A percentile compares a stretch with the other conserved stretches of the same genome.
These are phyloP conservation scores for Periphyllus acericola DNA, from an alignment of 2,888 invertebrate genomes.

Conservation along the genomic window DNA sequence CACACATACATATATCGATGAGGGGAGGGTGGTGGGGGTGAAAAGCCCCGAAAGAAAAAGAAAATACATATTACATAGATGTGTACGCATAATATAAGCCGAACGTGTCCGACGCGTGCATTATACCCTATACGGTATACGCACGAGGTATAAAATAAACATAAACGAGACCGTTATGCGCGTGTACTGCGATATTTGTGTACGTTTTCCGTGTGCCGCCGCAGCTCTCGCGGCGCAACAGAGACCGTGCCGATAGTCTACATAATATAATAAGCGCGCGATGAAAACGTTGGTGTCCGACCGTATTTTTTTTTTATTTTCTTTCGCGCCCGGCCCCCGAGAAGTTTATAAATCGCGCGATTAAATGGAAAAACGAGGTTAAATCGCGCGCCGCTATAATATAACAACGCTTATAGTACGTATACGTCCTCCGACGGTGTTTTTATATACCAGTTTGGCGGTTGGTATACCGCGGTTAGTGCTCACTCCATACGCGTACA, in stretches of 20 bases:
- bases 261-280: too few species aligned
- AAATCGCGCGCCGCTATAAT: background rate
- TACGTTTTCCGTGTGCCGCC: too few species aligned
- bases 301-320: background rate
- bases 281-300: background rate
- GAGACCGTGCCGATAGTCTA: too few species aligned
- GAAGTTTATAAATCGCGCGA: slow-evolving; percentile 34
- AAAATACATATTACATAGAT: background rate
- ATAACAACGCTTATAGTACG: background rate
- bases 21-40: background rate
- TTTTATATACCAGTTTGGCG: background rate
- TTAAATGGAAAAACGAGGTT: background rate
- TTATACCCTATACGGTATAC: background rate
- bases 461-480: background rate
- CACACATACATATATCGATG: too few species aligned
- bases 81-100: background rate
- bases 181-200: too few species aligned
- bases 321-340: background rate
- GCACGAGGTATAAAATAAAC: slow-evolving; percentile 40
- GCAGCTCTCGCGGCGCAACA: too few species aligned
- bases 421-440: background rate
- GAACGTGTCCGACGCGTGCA: background rate
- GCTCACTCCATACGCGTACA: too few species aligned
- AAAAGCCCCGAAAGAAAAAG: background rate
- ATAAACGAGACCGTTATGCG: slow-evolving; percentile 44